Evolutionary conservation across 1,140 invertebrate genomes (phyloP).

Genomic region (Bombus fervidus): DNA sequence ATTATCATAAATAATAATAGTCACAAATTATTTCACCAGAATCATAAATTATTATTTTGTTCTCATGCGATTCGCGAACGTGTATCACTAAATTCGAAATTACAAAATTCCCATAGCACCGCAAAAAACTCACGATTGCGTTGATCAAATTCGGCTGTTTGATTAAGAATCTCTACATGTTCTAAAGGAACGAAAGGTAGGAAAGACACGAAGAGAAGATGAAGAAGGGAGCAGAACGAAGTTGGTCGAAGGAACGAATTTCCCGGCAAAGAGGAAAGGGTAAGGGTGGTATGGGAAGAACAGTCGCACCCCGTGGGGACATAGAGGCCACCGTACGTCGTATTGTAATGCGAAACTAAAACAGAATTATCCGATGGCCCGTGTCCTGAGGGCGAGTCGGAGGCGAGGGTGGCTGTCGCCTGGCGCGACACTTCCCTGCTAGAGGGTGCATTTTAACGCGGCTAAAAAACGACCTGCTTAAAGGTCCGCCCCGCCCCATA

Average conservation of each 20-base stretch:
- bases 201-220: too few species aligned
- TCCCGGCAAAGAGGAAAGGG: conserved; percentile 18
- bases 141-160: too few species aligned
- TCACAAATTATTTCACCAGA: too few species aligned
- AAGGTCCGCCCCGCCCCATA: conserved; percentile 31
- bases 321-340: conserved; percentile 62
- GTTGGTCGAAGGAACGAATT: conserved; percentile 49
- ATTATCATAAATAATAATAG: too few species aligned
- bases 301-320: conserved; percentile 31
- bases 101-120: too few species aligned
- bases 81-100: too few species aligned
- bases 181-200: too few species aligned
- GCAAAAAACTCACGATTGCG: too few species aligned
- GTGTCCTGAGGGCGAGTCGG: conserved; percentile 30
- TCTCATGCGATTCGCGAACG: too few species aligned
- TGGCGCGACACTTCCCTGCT: conserved; percentile 48
- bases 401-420: conserved; percentile 63
- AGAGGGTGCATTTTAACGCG: conserved; percentile 69
- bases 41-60: too few species aligned
- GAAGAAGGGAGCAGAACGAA: conserved; percentile 17
- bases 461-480: conserved; percentile 66
- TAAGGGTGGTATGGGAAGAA: conserved; percentile 2
- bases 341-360: conserved; percentile 79
- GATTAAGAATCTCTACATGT: too few species aligned
- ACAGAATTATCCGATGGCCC: conserved; percentile 75